A percentile compares a stretch with the other conserved stretches of the same genome.
These are phyloP conservation scores for Nematolebias whitei DNA, from an alignment of 2,113 vertebrate species.

Conservation along the genomic window DNA sequence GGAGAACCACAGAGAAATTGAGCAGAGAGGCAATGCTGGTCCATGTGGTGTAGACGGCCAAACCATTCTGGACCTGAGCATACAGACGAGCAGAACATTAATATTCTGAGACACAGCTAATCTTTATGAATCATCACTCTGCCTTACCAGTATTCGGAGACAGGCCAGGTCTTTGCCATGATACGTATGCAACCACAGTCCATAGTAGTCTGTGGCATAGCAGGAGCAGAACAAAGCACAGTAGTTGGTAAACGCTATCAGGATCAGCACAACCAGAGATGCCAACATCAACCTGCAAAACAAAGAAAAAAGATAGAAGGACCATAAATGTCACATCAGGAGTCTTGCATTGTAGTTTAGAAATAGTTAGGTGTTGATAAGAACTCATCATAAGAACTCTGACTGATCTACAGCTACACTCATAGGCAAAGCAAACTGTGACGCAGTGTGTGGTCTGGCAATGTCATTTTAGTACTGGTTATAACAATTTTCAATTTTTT, in stretches of 20 bases:
- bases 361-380: too few species aligned
- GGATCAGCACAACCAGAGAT: constrained; percentile 78
- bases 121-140: neutral
- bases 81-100: neutral
- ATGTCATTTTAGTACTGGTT: too few species aligned
- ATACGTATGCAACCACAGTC: constrained; percentile 74
- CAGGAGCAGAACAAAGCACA: constrained; percentile 79
- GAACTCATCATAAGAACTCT: too few species aligned
- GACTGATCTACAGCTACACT: too few species aligned
- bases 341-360: neutral
- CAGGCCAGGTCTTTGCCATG: constrained; percentile 81
- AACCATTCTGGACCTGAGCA: constrained; percentile 85
- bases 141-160: constrained; percentile 78
- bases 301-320: constrained; percentile 9
- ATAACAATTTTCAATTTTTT: too few species aligned
- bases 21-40: constrained; percentile 82
- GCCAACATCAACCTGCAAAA: constrained; percentile 76
- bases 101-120: neutral
- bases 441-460: too few species aligned
- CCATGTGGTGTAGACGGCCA: constrained; percentile 84
- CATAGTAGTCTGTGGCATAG: constrained; percentile 71
- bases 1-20: constrained; percentile 81
- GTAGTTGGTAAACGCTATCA: constrained; percentile 73
- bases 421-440: too few species aligned
- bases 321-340: neutral